Conservation (phyloP, 2,797 vertebrate species). For the Myoxocephalus aenaeus region DNA sequence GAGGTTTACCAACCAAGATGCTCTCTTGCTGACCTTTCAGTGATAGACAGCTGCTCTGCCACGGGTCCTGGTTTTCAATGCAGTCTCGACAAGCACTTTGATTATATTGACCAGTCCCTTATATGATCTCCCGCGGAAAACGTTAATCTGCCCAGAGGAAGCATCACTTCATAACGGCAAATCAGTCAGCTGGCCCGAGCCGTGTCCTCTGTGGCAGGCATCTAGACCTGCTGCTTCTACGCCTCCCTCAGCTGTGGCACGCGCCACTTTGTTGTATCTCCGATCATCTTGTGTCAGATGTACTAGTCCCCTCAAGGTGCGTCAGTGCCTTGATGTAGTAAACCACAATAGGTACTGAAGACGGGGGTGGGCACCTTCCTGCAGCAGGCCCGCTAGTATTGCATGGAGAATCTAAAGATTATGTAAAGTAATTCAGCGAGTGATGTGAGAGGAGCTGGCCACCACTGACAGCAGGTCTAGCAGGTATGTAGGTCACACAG, state of each 20-base stretch:
- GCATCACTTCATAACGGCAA: constrained; percentile 56
- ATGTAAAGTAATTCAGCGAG: constrained; percentile 84
- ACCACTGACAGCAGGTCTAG: constrained; percentile 82
- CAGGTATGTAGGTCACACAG: constrained; percentile 84
- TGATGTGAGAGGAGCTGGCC: constrained; percentile 79
- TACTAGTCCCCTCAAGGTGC: constrained; percentile 27
- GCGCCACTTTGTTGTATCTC: constrained; percentile 47
- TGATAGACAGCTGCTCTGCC: constrained; percentile 52
- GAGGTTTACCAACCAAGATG: constrained; percentile 25
- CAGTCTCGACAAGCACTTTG: constrained; percentile 57
- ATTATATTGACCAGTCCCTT: constrained; percentile 63
- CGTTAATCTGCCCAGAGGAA: constrained; percentile 49
- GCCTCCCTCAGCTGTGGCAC: constrained; percentile 6
- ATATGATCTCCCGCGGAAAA: constrained; percentile 58
- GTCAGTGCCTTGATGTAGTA: constrained; percentile 48
- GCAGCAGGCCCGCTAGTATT: constrained; percentile 48
- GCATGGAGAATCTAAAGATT: constrained; percentile 74
- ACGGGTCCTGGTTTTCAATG: constrained; percentile 38
- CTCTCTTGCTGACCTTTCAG: constrained; percentile 65
- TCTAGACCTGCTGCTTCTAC: constrained; percentile 6
- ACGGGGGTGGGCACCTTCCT: constrained; percentile 51
- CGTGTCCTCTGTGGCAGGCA: constrained; percentile 4
- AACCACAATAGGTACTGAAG: constrained; percentile 65
- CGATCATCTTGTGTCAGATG: constrained; percentile 44
- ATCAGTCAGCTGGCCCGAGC: constrained; percentile 35